Evolutionary conservation across 92 coral and sea anemone genomes (phyloP).

Genomic region (Parazoanthus swiftii): DNA sequence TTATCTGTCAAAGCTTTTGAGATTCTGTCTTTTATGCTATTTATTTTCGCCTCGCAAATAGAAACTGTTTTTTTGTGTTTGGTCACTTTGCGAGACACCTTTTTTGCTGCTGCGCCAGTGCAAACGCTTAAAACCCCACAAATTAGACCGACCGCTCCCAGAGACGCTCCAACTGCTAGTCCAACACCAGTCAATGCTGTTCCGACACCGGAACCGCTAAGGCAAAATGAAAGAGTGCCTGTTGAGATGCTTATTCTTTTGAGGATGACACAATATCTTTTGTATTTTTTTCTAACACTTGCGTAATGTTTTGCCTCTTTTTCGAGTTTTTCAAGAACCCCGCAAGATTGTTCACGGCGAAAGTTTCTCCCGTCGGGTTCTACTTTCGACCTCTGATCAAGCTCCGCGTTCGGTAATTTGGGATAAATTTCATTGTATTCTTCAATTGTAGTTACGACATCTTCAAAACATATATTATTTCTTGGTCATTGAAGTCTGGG

Average conservation of each 20-base stretch:
- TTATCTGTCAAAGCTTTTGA: slow-evolving; percentile 10
- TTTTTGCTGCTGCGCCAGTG: neutral
- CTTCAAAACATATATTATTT: too few relatives aligned
- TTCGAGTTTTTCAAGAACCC: neutral
- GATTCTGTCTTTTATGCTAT: neutral
- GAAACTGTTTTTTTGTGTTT: neutral
- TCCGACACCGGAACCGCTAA: neutral
- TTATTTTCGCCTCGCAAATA: neutral
- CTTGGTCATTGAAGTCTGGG: too few relatives aligned
- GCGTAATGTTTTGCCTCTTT: neutral
- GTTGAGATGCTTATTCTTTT: neutral
- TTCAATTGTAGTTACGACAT: neutral
- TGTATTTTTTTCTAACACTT: neutral
- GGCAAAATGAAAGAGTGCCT: neutral
- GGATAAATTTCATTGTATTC: neutral
- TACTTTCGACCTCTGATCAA: too few relatives aligned
- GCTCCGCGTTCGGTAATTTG: too few relatives aligned
- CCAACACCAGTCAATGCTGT: neutral
- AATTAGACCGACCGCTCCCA: neutral
- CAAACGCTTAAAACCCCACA: neutral
- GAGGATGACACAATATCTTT: neutral
- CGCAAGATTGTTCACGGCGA: neutral
- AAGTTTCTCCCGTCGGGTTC: too few relatives aligned
- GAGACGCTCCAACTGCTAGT: neutral
- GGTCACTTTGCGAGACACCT: neutral